Evolutionary conservation across 2,888 invertebrate genomes (phyloP), one percentile per base, ranked within the genome.

Genomic region (Electrophaes corylata): DNA sequence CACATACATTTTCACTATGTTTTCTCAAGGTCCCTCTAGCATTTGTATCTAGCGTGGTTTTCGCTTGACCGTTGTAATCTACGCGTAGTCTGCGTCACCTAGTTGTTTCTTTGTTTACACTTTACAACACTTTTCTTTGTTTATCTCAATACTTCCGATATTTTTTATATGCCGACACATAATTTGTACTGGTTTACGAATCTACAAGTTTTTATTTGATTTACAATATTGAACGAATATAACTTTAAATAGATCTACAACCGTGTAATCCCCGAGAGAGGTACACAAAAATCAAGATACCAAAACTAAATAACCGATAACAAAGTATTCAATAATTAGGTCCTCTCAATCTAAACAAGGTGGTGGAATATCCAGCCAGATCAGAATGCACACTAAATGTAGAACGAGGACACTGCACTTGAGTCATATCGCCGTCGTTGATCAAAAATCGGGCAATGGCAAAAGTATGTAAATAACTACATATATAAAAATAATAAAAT

Each of bases 391-490:
- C 66, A 60, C 57, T 69, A 66, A 70, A 69, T 67, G 64, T 70
- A 64, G 73, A 84, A 75, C 68, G 73, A 72, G 83, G 80, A 75
- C 84, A 75, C 64, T 79, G 81, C 75, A 79, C 82, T 84, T 79
- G 77, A 78, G 70, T 75, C 74, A 23, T 43, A 78, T 75, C 71
- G 70, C 71, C 70, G 72, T 76, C 72, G 67, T 71, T 74, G 76
- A 81, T 81, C 72, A 75, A 75, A 77, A 77, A 64, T 56, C 70
- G 66, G 66, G 68, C 66, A 66, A 61, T 62, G 43, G 26, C 26
- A 52, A 58, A 57, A 40, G 62, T 55, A 63, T 41, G 33, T 60
- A 37, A 20, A 29, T 29, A 29, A 29, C 5, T 14, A 8, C 8
- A 14, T 3, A 37, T 12, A 16, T 37, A n/a, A n/a, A n/a, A n/a